phyloP scores from a whole-genome alignment of 2,113 vertebrate species.

The Alouatta palliata region DNA sequence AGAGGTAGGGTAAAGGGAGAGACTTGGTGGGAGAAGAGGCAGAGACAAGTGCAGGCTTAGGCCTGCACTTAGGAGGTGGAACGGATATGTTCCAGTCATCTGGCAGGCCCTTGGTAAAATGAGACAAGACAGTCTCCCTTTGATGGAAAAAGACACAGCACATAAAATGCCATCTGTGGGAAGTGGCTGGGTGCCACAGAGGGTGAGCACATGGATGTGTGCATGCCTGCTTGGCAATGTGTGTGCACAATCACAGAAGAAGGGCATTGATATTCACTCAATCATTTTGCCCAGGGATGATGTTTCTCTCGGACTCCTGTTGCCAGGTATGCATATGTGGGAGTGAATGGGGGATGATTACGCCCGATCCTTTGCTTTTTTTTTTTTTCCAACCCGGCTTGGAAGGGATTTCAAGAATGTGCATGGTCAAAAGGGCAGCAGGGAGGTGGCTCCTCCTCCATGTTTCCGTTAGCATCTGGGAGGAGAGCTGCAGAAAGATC shows the following conservation, averaged over 20 bases:
- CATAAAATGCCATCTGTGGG: neutral
- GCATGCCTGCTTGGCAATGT: neutral
- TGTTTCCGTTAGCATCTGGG: neutral
- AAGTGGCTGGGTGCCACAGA: too few species aligned
- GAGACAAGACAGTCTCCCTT: neutral
- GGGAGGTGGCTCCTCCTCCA: neutral
- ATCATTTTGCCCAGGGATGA: neutral
- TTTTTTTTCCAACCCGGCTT: neutral
- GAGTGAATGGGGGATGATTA: neutral
- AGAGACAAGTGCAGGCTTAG: neutral
- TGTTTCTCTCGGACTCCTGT: neutral
- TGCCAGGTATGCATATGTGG: neutral
- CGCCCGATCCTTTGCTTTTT: neutral
- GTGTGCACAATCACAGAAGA: neutral
- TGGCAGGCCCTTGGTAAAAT: neutral
- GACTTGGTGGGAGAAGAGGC: neutral
- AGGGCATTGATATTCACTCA: neutral
- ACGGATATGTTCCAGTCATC: rapidly evolving
- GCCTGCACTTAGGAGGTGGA: neutral
- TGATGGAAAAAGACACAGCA: neutral
- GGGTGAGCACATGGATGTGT: neutral
- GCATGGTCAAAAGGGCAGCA: neutral
- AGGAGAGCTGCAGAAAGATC: neutral
- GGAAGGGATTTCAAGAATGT: neutral
- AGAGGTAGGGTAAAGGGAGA: too few species aligned